These are phyloP conservation scores for Gorsachius magnificus DNA, from an alignment of 2,797 vertebrate genomes.

Conservation along the genomic window DNA sequence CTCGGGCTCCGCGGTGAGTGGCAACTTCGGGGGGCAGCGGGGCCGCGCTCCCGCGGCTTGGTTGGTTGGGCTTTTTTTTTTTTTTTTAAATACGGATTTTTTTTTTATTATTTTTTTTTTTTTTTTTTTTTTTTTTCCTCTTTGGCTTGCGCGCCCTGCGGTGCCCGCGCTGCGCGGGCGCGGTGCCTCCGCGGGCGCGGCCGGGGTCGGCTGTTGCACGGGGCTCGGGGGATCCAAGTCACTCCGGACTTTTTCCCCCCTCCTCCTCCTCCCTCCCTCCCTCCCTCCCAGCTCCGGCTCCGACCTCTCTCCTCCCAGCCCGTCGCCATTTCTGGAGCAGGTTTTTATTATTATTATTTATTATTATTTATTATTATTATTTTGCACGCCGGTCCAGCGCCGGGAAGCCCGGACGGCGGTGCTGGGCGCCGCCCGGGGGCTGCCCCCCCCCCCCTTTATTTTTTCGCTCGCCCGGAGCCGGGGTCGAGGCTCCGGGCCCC, in stretches of 20 bases:
- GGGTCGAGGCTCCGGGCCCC: neutral
- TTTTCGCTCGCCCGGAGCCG: neutral
- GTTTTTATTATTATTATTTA: neutral
- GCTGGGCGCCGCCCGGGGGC: neutral
- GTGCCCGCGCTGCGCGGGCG: neutral
- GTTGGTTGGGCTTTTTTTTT: no score
- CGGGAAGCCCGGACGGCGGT: neutral
- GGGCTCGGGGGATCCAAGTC: conserved; percentile 68
- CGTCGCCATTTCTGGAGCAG: conserved; percentile 75
- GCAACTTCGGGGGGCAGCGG: neutral
- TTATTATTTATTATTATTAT: neutral
- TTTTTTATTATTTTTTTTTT: neutral
- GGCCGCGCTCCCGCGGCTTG: neutral
- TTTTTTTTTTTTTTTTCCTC: neutral
- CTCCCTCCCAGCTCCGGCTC: neutral
- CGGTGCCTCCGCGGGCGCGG: neutral
- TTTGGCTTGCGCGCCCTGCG: neutral
- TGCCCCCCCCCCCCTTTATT: neutral
- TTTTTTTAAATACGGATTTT: neutral
- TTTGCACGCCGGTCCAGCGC: neutral
- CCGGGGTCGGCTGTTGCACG: conserved; percentile 79
- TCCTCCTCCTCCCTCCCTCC: no score
- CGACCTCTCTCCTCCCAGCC: conserved; percentile 26
- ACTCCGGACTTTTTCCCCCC: conserved; percentile 1
- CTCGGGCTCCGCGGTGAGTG: conserved; percentile 18